Percentiles rank a stretch among this genome's conserved stretches.
Evolutionary conservation across 2,113 vertebrate species (phyloP).

Genomic region (Rissa tridactyla): DNA sequence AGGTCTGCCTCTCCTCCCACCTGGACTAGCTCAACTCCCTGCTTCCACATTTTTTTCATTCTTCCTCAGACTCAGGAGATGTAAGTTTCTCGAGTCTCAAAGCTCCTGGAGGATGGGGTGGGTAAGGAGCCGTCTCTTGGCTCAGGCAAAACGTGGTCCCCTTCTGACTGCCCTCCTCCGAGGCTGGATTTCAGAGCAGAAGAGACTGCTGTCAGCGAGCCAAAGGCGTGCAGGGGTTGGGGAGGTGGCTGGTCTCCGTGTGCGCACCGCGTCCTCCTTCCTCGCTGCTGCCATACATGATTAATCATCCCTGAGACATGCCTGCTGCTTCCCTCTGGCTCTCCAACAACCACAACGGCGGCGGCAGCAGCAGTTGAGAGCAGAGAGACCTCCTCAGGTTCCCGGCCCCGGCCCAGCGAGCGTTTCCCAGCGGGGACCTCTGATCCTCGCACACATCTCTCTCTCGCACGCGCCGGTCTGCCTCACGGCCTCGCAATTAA

Average conservation of each 20-base stretch:
- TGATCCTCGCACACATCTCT: background rate
- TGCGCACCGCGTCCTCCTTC: constrained; percentile 18
- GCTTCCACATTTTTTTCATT: background rate
- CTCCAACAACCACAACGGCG: constrained; percentile 37
- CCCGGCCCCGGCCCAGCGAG: background rate
- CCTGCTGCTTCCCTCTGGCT: constrained; percentile 61
- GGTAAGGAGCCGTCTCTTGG: background rate
- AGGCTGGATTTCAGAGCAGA: constrained; percentile 7
- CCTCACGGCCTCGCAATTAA: constrained; percentile 40
- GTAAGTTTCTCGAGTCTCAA: background rate
- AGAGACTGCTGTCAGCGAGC: background rate
- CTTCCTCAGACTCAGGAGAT: background rate
- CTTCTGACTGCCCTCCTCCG: background rate
- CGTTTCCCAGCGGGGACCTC: constrained; percentile 30
- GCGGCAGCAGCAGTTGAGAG: constrained; percentile 11
- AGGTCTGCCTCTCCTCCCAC: constrained; percentile 45
- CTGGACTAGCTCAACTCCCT: background rate
- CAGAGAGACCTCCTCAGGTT: constrained; percentile 49
- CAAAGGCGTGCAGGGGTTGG: background rate
- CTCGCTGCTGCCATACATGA: constrained; percentile 60
- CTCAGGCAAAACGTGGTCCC: background rate
- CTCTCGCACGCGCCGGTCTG: background rate
- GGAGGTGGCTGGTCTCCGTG: constrained; percentile 18
- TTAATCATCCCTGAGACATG: constrained; percentile 67
- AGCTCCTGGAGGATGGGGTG: background rate